phyloP scores from a whole-genome alignment of 2,888 invertebrate species.

The Tachina lurida region DNA sequence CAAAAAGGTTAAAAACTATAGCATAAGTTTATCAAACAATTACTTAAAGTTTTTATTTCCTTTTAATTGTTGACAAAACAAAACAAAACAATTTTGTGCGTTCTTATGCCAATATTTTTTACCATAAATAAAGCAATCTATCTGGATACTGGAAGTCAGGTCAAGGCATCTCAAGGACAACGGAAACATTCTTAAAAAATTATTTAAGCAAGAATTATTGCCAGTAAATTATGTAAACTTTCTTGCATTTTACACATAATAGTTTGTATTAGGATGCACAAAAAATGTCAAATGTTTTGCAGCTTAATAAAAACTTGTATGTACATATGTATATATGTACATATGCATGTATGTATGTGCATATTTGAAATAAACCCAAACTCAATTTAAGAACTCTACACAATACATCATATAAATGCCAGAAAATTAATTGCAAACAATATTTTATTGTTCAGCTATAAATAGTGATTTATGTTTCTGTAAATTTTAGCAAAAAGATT shows the following conservation, averaged over 20 bases:
- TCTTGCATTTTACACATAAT: no score
- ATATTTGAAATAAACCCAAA: conserved; percentile 10
- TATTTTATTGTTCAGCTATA: background rate
- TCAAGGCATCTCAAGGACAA: conserved; percentile 64
- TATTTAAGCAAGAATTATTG: no score
- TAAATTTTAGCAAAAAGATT: background rate
- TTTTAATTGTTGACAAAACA: conserved; percentile 59
- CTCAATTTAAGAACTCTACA: conserved; percentile 15
- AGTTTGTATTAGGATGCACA: no score
- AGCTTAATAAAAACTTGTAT: background rate
- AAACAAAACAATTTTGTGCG: background rate
- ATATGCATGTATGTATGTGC: no score
- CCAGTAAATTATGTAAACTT: no score
- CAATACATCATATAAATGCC: conserved; percentile 8
- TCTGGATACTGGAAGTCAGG: conserved; percentile 49
- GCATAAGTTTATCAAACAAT: conserved; percentile 13
- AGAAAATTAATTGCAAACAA: background rate
- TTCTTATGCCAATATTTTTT: background rate
- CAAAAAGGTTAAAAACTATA: background rate
- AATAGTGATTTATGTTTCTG: conserved; percentile 27
- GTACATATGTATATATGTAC: no score
- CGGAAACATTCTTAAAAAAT: no score
- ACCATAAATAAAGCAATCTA: background rate
- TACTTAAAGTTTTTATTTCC: conserved; percentile 40
- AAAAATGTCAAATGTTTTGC: background rate